Evolutionary conservation across 2,797 vertebrate genomes (phyloP).

Genomic region (Geotrypetes seraphini): DNA sequence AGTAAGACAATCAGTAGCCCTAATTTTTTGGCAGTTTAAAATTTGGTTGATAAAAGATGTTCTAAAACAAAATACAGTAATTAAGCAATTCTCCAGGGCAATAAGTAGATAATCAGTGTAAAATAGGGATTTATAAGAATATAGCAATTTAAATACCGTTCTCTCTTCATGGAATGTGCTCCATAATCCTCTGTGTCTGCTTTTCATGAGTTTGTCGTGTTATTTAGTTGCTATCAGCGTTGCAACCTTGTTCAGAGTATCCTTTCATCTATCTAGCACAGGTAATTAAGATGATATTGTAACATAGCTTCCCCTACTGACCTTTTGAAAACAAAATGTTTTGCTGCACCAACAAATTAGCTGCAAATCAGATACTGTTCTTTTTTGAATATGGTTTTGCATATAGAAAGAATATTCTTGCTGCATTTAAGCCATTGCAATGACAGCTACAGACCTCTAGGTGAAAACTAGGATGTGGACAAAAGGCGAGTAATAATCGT

Average conservation of each 20-base stretch:
- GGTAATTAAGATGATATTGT: conserved; percentile 59
- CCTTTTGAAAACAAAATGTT: conserved; percentile 57
- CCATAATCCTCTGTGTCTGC: not conserved
- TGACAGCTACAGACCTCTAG: conserved; percentile 3
- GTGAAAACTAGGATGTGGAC: too few species aligned
- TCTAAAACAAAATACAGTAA: not conserved
- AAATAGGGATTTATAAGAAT: conserved; percentile 15
- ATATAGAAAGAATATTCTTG: not conserved
- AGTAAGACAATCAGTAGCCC: conserved; percentile 9
- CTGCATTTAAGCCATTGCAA: not conserved
- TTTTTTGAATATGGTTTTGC: conserved; percentile 31
- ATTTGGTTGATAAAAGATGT: conserved; percentile 10
- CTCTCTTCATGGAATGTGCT: not conserved
- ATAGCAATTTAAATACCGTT: conserved; percentile 25
- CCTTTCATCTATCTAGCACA: conserved; percentile 22
- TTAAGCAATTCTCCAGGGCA: conserved; percentile 17
- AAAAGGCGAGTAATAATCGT: conserved; percentile 9
- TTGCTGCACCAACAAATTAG: conserved; percentile 67
- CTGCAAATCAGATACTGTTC: conserved; percentile 46
- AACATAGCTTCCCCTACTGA: conserved; percentile 46
- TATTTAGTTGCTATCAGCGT: conserved; percentile 24
- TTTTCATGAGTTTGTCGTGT: conserved; percentile 1
- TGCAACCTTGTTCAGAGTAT: not conserved
- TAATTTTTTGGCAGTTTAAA: conserved; percentile 7
- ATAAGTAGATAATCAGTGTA: conserved; percentile 11